Evolutionary conservation across 2,888 invertebrate genomes (phyloP), one percentile per base, ranked within the genome.

Genomic region (Carcina quercana): DNA sequence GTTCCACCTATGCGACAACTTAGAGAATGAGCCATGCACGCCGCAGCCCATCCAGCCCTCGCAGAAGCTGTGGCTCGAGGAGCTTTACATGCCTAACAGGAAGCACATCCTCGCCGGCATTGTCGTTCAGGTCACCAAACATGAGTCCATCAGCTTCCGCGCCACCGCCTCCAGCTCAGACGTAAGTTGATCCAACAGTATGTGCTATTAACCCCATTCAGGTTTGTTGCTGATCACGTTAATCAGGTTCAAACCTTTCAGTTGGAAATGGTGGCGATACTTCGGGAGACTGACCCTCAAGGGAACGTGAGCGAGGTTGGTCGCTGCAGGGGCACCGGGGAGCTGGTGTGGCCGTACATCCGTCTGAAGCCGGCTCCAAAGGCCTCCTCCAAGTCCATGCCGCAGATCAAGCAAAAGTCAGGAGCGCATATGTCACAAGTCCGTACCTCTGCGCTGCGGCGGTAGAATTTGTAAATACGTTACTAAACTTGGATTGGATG

Each of bases 331-430:
- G 79, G 82, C 0, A 66, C 45, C 5, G 82, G 82, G 0, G 78
- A 78, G 34, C 41, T 83, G n/a, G 59, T 58, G 38, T 83, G 82
- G 82, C 79, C 79, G 0, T 79, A 63, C 28, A 65, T 83, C 5
- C 43, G 53, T 2, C 41, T 82, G 21, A 52, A 64, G 22, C 60
- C 71, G 0, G 19, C 17, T 0, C 30, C 42, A 0, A 17, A n/a
- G n/a, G n/a, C n/a, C n/a, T n/a, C n/a, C n/a, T n/a, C n/a, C n/a
- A n/a, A n/a, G n/a, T n/a, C n/a, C n/a, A n/a, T n/a, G n/a, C n/a
- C n/a, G n/a, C n/a, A n/a, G n/a, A n/a, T n/a, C n/a, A n/a, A n/a
- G n/a, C n/a, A n/a, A n/a, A n/a, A n/a, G n/a, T n/a, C n/a, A n/a
- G n/a, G n/a, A n/a, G n/a, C n/a, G n/a, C n/a, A n/a, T n/a, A n/a